Evolutionary conservation across 2,113 vertebrate genomes (phyloP).

Genomic region (Eurypyga helias): DNA sequence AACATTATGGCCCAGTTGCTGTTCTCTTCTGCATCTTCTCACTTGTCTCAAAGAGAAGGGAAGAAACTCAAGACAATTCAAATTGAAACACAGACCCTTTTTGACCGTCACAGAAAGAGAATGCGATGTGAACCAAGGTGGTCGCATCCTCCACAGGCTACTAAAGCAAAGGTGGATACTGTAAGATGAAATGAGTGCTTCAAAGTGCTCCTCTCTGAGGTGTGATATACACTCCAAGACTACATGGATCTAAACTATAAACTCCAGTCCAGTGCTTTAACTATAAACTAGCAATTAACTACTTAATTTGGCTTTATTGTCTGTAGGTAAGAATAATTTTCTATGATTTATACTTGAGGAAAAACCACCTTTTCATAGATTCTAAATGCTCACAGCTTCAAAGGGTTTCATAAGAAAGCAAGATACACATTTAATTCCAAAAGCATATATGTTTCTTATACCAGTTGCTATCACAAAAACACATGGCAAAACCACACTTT

Average conservation of each 20-base stretch:
- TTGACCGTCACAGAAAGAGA: not conserved
- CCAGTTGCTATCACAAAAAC: fast-evolving
- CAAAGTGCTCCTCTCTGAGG: not conserved
- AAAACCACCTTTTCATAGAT: not conserved
- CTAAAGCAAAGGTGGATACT: not conserved
- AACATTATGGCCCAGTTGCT: fast-evolving
- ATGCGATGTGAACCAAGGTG: fast-evolving
- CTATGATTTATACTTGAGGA: not conserved
- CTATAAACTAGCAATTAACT: not conserved
- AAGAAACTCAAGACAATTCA: not conserved
- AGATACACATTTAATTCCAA: not conserved
- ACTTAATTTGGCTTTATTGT: not conserved
- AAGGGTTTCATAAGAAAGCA: not conserved
- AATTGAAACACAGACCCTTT: not conserved
- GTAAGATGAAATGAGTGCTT: not conserved
- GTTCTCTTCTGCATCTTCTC: not conserved
- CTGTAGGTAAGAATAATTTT: not conserved
- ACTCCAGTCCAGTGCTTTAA: not conserved
- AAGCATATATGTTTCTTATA: not conserved
- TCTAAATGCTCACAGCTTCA: not conserved
- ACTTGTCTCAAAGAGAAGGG: not conserved
- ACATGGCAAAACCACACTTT: not conserved
- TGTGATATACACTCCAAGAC: not conserved
- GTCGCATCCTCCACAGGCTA: not conserved
- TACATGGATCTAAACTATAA: not conserved